Conservation (phyloP, 1,140 invertebrate species). For the Leguminivora glycinivorella region DNA sequence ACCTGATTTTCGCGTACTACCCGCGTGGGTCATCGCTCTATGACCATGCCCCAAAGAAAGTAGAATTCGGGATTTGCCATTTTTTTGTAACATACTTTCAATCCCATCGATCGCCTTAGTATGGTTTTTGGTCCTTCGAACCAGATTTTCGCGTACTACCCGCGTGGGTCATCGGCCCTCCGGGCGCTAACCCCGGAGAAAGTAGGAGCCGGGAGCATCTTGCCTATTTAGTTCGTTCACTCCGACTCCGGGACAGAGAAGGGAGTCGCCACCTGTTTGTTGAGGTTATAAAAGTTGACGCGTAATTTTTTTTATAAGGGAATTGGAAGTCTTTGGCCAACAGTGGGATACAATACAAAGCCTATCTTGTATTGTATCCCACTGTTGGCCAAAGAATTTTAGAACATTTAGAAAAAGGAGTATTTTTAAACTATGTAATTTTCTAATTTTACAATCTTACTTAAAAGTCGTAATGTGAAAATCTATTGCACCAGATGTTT, state of each 20-base stretch:
- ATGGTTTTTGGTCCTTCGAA: neutral
- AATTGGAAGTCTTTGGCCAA: no score
- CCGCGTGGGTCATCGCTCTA: neutral
- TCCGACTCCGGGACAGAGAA: constrained; percentile 48
- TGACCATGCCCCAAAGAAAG: neutral
- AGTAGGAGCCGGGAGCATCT: constrained; percentile 59
- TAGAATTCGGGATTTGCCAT: neutral
- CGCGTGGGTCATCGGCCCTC: constrained; percentile 44
- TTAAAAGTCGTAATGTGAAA: no score
- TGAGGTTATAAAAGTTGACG: neutral
- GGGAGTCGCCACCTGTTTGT: constrained; percentile 36
- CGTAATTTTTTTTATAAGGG: neutral
- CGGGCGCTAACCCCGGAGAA: constrained; percentile 66
- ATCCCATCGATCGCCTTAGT: neutral
- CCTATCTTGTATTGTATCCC: no score
- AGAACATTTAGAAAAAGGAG: no score
- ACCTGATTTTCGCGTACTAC: neutral
- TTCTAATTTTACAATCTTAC: no score
- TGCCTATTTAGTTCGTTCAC: constrained; percentile 70
- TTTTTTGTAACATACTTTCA: neutral
- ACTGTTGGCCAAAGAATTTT: no score
- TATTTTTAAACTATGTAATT: no score
- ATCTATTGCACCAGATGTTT: no score
- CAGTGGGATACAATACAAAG: no score
- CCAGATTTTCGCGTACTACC: neutral